phyloP scores from a whole-genome alignment of 2,888 invertebrate genomes.

The Drosophila tripunctata region DNA sequence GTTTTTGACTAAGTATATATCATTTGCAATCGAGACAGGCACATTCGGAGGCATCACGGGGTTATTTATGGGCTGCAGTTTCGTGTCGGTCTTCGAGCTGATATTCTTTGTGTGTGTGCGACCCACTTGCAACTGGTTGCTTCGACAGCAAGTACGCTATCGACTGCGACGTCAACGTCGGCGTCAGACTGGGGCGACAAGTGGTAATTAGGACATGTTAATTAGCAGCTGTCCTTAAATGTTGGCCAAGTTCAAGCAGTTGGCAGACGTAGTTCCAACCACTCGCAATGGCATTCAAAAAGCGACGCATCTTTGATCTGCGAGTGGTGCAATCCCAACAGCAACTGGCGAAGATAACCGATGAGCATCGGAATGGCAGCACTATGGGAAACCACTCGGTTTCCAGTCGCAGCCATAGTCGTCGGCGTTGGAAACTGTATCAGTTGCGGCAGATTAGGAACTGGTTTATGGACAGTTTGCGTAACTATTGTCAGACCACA shows the following conservation, averaged over 20 bases:
- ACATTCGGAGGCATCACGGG: conserved; percentile 89
- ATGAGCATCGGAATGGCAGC: conserved; percentile 4
- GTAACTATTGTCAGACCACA: conserved; percentile 88
- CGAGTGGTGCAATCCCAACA: conserved; percentile 57
- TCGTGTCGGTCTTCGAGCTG: conserved; percentile 88
- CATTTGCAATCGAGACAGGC: conserved; percentile 83
- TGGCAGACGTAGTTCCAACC: neutral
- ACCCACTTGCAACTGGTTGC: conserved; percentile 79
- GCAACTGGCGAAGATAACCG: neutral
- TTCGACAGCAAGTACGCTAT: conserved; percentile 68
- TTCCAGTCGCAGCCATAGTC: neutral
- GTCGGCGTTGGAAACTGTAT: neutral
- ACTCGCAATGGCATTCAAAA: conserved; percentile 59
- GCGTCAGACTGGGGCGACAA: conserved; percentile 32
- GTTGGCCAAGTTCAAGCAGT: conserved; percentile 27
- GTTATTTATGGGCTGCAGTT: conserved; percentile 89
- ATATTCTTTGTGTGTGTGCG: conserved; percentile 83
- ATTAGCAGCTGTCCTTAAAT: conserved; percentile 31
- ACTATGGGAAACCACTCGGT: neutral
- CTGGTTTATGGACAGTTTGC: conserved; percentile 80
- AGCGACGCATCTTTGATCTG: conserved; percentile 68
- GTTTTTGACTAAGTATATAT: conserved; percentile 17
- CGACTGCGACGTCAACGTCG: conserved; percentile 45
- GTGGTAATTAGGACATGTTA: conserved; percentile 51
- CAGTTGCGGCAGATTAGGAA: conserved; percentile 39